Evolutionary conservation across 2,888 invertebrate species (phyloP).

Genomic region (Anoplius nigerrimus): DNA sequence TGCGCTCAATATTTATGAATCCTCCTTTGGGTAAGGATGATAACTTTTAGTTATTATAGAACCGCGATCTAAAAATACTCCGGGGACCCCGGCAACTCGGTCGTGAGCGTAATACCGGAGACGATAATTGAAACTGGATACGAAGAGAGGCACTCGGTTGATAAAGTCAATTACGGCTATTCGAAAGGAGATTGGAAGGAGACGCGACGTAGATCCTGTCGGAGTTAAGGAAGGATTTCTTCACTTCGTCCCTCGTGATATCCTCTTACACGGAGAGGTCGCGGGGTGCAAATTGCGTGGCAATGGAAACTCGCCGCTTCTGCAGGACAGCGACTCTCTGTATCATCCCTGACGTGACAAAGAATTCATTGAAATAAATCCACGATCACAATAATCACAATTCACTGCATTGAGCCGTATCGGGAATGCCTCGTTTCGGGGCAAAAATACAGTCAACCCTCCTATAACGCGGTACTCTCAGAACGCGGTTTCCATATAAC

Average conservation of each 20-base stretch:
- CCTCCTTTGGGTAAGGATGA: too few relatives aligned
- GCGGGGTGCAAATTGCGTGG: conserved; percentile 6
- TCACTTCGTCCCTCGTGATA: conserved; percentile 1
- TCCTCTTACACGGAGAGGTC: neutral
- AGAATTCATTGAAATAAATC: neutral
- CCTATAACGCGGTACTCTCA: too few relatives aligned
- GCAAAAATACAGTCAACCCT: too few relatives aligned
- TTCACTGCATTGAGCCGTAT: too few relatives aligned
- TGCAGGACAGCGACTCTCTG: neutral
- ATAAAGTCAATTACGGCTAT: conserved; percentile 49
- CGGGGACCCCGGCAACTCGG: too few relatives aligned
- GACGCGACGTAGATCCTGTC: neutral
- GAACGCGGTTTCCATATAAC: too few relatives aligned
- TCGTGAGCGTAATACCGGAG: conserved; percentile 25
- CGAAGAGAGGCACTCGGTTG: conserved; percentile 34
- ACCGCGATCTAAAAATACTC: too few relatives aligned
- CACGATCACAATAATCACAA: neutral
- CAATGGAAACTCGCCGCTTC: neutral
- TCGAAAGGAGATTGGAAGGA: conserved; percentile 29
- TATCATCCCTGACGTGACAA: too few relatives aligned
- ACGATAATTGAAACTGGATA: conserved; percentile 52
- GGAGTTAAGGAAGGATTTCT: neutral
- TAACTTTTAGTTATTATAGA: too few relatives aligned
- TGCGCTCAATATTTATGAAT: too few relatives aligned
- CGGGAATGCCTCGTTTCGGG: too few relatives aligned